Base-by-base conservation (phyloP, 2,888 invertebrate genomes). In the Doris montereyensis region DNA sequence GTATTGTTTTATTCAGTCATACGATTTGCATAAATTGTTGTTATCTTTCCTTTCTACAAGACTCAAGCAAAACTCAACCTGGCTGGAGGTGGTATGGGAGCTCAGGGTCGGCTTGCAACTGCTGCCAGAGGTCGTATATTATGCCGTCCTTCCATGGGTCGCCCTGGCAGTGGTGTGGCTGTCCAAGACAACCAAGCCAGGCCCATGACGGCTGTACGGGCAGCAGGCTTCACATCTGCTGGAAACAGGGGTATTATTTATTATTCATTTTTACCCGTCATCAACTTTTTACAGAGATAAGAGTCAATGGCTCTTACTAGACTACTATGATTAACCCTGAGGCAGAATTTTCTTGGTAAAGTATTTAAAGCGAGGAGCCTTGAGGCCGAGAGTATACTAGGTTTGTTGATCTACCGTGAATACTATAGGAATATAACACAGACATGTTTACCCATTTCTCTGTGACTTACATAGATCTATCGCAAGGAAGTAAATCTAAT, bases 161-260 rank as follows among this genome's bases (percentile, higher is more conserved):
- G 87, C 62, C 86, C 88, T 75, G 88, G 87, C 76, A 89, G 90
- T 52, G 87, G 86, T 2, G 86, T 85, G 30, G 89, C 86, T 13
- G 26, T 28, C 4, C 89, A 87, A 2, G 91, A 89, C 74, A 87
- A 88, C 21, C 88, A 87, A 72, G 92, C 92, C 28, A 89, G 99
- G 78, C 99, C 99, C 0, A 97, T 99, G 94, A 99, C 99, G 1
- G 98, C 99, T 1, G 97, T 99, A 58, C 94, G 97, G 79, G 98
- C 97, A 8, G 98, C 97, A 32, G 99, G 99, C 0, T 99, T 97
- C 91, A 97, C 97, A 2, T 97, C 97, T 1, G 94, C 94, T 72
- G 92, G 92, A 30, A 88, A 93, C 92, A 84, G 93, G 93, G 87
- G 88, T 88, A 73, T 24, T 62, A 1, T 21, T 35, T 10, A 10